Conservation (phyloP, 1,140 invertebrate genomes). For the Manduca sexta region DNA sequence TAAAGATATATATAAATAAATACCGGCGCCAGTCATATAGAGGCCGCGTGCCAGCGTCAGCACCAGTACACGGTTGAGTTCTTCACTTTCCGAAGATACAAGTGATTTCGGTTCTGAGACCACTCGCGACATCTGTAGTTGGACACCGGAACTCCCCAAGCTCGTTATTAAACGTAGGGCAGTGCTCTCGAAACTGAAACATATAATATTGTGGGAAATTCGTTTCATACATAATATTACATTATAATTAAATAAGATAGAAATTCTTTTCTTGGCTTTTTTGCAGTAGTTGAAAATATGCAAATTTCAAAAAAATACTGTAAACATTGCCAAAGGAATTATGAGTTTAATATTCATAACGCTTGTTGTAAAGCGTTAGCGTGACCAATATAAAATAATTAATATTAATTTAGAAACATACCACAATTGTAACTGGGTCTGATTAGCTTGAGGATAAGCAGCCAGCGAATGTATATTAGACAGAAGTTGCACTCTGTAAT, state of each 20-base stretch:
- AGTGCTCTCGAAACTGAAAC: constrained; percentile 91
- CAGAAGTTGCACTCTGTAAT: constrained; percentile 93
- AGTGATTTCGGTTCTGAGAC: constrained; percentile 91
- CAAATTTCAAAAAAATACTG: no score
- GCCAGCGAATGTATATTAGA: constrained; percentile 92
- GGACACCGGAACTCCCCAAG: constrained; percentile 92
- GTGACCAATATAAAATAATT: no score
- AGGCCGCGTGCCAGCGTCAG: constrained; percentile 94
- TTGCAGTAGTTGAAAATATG: no score
- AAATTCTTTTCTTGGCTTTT: neutral
- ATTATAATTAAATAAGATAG: no score
- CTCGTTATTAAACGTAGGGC: constrained; percentile 93
- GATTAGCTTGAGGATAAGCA: constrained; percentile 93
- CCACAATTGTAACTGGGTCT: constrained; percentile 95
- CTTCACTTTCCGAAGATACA: constrained; percentile 94
- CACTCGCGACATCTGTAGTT: constrained; percentile 90
- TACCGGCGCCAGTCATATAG: constrained; percentile 88
- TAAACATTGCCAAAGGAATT: no score
- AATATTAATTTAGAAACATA: constrained; percentile 47
- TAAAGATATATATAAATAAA: no score
- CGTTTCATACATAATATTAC: no score
- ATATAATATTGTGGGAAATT: constrained; percentile 9
- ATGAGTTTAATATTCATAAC: no score
- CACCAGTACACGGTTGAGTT: constrained; percentile 92
- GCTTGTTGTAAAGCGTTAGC: no score